Base-by-base conservation (phyloP, 1,140 invertebrate genomes). In the Dreissena polymorpha region DNA sequence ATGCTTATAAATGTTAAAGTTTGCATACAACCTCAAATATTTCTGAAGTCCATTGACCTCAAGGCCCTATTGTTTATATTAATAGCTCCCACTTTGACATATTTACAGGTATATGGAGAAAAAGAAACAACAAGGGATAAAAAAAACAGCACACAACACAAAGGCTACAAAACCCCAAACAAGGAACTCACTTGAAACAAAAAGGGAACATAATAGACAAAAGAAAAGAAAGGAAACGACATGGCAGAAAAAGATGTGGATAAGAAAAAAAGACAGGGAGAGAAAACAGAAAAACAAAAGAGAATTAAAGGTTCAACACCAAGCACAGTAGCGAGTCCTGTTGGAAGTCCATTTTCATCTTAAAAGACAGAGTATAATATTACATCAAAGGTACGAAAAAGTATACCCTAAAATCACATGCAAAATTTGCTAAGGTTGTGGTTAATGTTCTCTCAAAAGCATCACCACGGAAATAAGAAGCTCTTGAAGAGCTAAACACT, bases 381-480 rank as follows among this genome's bases (percentile, higher is more conserved):
- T 13, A 71, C 70, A 73, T 73, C 79, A 57, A 65, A 63, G 55
- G 70, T 82, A 18, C 51, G 70, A 18, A 63, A 73, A 73, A 65
- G 39, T 64, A 39, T 82, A 57, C 68, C 78, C 25, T n/a, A n/a
- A 71, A 69, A 57, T 73, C 79, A 73, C 69, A 69, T 29, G 67
- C 49, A 74, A 82, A 82, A 57, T 82, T 82, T 82, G 79, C 29
- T 10, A 18, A 64, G 53, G 63, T 73, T 73, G 49, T 82, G 49
- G 39, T 53, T 73, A 70, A 73, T 73, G 27, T 74, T 29, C 21
- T 82, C 27, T 65, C 68, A 50, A 73, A 82, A 64, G 60, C 69
- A 82, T 73, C 79, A 65, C 70, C 79, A 73, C 67, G 79, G 27
- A 80, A 80, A 53, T 29, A 27, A 21, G 77, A 55, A 29, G 27